Evolutionary conservation across 53 echinoderm and acorn worm species (phyloP), one percentile per base, ranked within the genome.

Genomic region (Patiria pectinifera): DNA sequence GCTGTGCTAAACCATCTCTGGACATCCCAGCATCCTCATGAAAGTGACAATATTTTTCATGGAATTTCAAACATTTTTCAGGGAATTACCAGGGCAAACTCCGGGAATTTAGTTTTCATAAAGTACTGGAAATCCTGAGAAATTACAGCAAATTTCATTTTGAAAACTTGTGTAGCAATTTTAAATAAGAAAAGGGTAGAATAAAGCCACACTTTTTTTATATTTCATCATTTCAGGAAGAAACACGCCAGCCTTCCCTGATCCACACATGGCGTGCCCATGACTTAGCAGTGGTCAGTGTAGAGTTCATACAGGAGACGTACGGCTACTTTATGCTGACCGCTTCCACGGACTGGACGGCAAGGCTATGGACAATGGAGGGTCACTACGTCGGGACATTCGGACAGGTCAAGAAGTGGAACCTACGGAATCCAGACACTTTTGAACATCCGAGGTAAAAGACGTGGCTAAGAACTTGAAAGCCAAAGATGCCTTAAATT

Each of bases 361-460:
- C 99, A 45, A 95, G 97, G 83, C 93, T 98, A 12, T 98, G 99
- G 99, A 98, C 99, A 23, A 25, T 94, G 11, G 93, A 94, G 16
- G 99, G 99, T 76, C 93, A 97, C 82, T 97, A 87, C 76, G 93
- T 98, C 35, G 99, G 99, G 6, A 97, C 97, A 23, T 96, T 98
- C 78, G 99, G 99, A 45, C 99, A 98, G 87, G 71, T 81, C 10
- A 84, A 91, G 25, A 95, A 96, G 35, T 98, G 99, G 99, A 95
- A 95, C 44, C 86, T 98, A 16, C 91, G 94, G 71, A 95, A 98
- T 91, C 95, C 96, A 23, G 91, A 91, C 13, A 95, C 99, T 8
- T 97, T 93, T 61, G 90, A 94, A 70, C 95, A 96, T 82, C 99
- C 99, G 76, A 95, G 83, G 99, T 98, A 91, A 82, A 87, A 24